Evolutionary conservation across 2,113 vertebrate genomes (phyloP).

Genomic region (Entomyzon cyanotis): DNA sequence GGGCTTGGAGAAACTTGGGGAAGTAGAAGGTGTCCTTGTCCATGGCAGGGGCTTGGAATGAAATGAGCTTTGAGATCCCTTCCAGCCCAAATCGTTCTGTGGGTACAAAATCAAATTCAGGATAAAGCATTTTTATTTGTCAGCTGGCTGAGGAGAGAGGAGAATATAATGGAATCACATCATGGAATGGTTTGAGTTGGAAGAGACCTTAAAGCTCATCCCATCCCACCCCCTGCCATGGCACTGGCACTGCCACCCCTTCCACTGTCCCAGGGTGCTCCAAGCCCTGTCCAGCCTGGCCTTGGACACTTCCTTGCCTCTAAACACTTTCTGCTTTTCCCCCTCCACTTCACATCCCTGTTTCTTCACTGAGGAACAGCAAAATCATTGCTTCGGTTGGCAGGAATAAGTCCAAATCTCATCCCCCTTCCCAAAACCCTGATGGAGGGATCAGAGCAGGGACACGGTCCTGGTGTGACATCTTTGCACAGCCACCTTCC

Average conservation of each 20-base stretch:
- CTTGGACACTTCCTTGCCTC: not conserved
- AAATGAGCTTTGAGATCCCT: not conserved
- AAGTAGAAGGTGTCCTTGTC: not conserved
- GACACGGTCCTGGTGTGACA: accelerated
- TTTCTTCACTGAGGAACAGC: not conserved
- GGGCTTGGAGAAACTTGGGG: not conserved
- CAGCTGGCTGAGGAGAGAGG: not conserved
- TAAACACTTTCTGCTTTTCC: not conserved
- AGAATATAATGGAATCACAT: too few species aligned
- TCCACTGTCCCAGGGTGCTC: not conserved
- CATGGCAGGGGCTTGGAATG: not conserved
- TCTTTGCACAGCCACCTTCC: not conserved
- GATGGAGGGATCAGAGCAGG: not conserved
- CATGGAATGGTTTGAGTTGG: not conserved
- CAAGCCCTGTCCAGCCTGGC: not conserved
- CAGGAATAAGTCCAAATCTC: not conserved
- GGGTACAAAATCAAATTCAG: not conserved
- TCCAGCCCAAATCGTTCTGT: not conserved
- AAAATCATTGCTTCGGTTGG: accelerated
- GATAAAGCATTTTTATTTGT: not conserved
- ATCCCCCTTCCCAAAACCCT: not conserved
- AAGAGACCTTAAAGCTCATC: not conserved
- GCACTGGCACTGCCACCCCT: not conserved
- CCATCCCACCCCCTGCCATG: too few species aligned
- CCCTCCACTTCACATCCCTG: not conserved